These are phyloP conservation scores for Bombus superbus DNA, from an alignment of 1,140 invertebrate species.

Conservation along the genomic window DNA sequence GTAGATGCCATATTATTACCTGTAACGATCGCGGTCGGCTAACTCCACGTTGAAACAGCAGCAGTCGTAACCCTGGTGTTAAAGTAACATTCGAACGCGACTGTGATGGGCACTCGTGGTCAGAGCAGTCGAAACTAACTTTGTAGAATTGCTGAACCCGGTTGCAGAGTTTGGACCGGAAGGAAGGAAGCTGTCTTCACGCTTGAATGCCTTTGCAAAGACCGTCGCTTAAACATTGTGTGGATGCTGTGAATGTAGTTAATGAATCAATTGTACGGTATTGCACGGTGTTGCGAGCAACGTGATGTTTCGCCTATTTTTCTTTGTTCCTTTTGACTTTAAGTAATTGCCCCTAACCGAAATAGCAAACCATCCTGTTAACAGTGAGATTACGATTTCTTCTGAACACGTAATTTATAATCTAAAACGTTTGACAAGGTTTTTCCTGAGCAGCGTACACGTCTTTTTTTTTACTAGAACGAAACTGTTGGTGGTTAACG, in stretches of 20 bases:
- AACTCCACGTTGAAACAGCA: constrained; percentile 32
- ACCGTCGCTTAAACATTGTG: constrained; percentile 32
- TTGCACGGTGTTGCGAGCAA: neutral
- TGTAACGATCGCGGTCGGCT: constrained; percentile 34
- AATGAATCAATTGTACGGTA: constrained; percentile 35
- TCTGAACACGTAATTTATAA: neutral
- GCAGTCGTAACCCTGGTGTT: constrained; percentile 21
- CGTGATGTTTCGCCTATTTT: neutral
- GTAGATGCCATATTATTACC: constrained; percentile 41
- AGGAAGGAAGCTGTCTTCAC: constrained; percentile 53
- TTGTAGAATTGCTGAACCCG: constrained; percentile 36
- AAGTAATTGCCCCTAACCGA: neutral
- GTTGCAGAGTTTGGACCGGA: constrained; percentile 41
- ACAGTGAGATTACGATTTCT: neutral
- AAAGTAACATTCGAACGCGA: constrained; percentile 30
- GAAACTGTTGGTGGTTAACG: constrained; percentile 25
- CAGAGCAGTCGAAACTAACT: constrained; percentile 49
- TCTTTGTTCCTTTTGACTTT: neutral
- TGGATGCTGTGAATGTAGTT: constrained; percentile 12
- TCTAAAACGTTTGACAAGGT: neutral
- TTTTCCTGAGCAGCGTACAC: neutral
- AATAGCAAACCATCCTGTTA: neutral
- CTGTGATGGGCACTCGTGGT: constrained; percentile 38
- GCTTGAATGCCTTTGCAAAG: constrained; percentile 35
- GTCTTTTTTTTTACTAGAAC: neutral